phyloP scores from a whole-genome alignment of 1,140 invertebrate genomes.

The Drosophila nikananu region DNA sequence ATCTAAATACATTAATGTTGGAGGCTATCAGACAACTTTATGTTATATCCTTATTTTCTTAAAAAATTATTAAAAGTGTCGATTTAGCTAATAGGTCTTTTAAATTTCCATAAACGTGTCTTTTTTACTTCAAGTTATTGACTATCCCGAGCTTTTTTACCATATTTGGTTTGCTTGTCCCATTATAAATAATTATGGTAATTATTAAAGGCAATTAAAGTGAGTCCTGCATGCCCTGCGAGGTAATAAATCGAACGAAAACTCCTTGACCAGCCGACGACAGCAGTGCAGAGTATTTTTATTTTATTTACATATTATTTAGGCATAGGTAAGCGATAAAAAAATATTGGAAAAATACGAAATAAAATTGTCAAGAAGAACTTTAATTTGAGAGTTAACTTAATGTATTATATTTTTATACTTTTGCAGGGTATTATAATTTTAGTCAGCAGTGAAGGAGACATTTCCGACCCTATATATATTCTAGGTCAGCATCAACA shows the following conservation, averaged over 20 bases:
- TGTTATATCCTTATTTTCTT: background rate
- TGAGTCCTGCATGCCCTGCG: background rate
- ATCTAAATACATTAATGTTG: background rate
- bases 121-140: background rate
- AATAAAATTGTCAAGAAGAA: too few species aligned
- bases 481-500: too few species aligned
- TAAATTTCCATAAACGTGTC: slow-evolving; percentile 2
- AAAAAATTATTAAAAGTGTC: background rate
- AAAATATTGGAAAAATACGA: too few species aligned
- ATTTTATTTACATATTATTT: background rate
- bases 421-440: too few species aligned
- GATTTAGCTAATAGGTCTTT: background rate
- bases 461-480: too few species aligned
- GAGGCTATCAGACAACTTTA: background rate
- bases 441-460: too few species aligned
- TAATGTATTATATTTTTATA: too few species aligned
- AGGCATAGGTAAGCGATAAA: too few species aligned
- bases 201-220: slow-evolving; percentile 11
- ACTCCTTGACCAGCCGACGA: background rate
- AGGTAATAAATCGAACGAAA: background rate
- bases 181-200: slow-evolving; percentile 16
- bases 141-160: background rate
- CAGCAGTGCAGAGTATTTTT: background rate
- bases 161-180: slow-evolving; percentile 11
- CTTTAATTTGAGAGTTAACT: too few species aligned